phyloP scores from a whole-genome alignment of 2,797 vertebrate species.

The Cryptoblepharus egeriae region DNA sequence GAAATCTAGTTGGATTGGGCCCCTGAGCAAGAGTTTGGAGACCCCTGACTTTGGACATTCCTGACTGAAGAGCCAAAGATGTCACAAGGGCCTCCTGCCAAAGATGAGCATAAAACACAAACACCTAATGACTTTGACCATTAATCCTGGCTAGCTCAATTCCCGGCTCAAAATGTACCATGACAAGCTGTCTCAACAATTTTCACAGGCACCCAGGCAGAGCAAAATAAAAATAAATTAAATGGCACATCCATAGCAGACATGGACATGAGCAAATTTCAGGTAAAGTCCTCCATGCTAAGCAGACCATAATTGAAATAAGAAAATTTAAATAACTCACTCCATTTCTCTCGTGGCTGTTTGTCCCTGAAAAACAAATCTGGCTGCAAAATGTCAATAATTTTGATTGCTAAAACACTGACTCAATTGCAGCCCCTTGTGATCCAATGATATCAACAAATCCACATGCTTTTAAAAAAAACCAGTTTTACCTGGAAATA shows the following conservation, averaged over 20 bases:
- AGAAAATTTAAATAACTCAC: neutral
- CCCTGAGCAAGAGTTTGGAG: too few relatives aligned
- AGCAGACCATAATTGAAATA: neutral
- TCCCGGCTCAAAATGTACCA: neutral
- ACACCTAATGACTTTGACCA: neutral
- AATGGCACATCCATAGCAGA: neutral
- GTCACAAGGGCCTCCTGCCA: neutral
- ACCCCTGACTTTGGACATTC: too few relatives aligned
- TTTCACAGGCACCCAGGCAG: neutral
- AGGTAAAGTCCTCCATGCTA: neutral
- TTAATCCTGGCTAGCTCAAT: slow-evolving; percentile 9
- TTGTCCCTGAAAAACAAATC: neutral
- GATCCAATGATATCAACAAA: neutral
- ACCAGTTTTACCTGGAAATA: neutral
- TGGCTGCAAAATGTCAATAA: neutral
- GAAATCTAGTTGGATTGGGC: too few relatives aligned
- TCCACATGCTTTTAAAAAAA: neutral
- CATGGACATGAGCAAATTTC: neutral
- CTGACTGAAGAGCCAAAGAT: neutral
- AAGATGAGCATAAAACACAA: neutral
- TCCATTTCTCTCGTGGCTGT: neutral
- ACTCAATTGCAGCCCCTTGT: neutral
- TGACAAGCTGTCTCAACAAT: slow-evolving; percentile 18
- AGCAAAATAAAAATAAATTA: neutral
- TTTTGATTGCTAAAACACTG: neutral